Base-by-base conservation (phyloP, 2,888 invertebrate genomes). In the Ceramica pisi region DNA sequence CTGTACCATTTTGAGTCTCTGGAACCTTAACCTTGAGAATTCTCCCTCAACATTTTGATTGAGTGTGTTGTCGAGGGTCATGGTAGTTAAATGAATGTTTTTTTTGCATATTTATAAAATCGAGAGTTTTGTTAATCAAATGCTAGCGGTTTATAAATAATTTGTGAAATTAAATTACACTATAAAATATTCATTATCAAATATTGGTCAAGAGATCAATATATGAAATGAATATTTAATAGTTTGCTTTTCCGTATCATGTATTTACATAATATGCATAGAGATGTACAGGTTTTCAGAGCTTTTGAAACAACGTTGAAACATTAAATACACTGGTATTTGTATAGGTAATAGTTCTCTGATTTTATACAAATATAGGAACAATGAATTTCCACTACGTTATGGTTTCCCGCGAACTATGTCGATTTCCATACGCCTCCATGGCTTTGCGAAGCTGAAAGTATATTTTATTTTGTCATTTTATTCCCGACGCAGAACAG, bases 1-100 rank as follows among this genome's bases (percentile, higher is more conserved):
- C 9, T 71, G 31, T 57, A 19, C 23, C 66, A 23, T n/a, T 67
- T 26, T 50, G 23, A 21, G 41, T 16, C 23, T 74, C 16, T n/a
- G 9, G 10, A 56, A 41, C 26, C 19, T 21, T 31, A 35, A 35
- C 16, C 23, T 41, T n/a, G 12, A 12, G 19, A 26, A 41, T 10
- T n/a, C n/a, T n/a, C n/a, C n/a, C n/a, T n/a, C n/a, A n/a, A 19
- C 21, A n/a, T 35, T 53, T 41, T 19, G 51, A 21, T 50, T 67
- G 44, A 44, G 23, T 12, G 19, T 16, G 6, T 41, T 59, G 4
- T 12, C 4, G n/a, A 19, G 12, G 19, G 19, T n/a, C 50, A 41
- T 23, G 19, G 14, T 72, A 16, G 5, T 4, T 5, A 6, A 9
- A 1, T 1, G n/a, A n/a, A n/a, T n/a, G n/a, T n/a, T n/a, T n/a